Conservation (phyloP, 2,113 vertebrate species). For the Caloenas nicobarica region DNA sequence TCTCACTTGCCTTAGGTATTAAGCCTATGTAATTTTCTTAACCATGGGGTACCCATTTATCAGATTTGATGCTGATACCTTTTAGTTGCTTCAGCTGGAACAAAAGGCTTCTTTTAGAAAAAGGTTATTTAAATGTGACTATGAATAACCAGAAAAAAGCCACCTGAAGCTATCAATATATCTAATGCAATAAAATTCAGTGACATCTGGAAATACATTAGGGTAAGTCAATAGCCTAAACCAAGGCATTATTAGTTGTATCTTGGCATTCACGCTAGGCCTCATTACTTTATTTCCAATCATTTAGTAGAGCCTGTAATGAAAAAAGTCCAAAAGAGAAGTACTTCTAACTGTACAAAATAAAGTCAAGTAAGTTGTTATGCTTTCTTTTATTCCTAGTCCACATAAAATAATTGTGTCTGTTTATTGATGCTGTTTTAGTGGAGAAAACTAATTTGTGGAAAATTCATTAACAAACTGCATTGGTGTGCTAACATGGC, state of each 20-base stretch:
- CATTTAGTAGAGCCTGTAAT: not conserved
- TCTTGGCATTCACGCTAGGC: not conserved
- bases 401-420: constrained; percentile 67
- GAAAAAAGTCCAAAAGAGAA: constrained; percentile 26
- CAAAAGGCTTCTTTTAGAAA: not conserved
- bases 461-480: constrained; percentile 80
- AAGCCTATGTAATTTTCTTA: constrained; percentile 58
- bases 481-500: constrained; percentile 69
- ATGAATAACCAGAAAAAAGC: not conserved
- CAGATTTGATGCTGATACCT: constrained; percentile 34
- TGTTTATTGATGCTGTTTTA: constrained; percentile 73
- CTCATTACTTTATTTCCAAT: constrained; percentile 11
- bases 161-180: not conserved
- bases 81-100: not conserved
- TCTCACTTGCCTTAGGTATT: constrained; percentile 27
- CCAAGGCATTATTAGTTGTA: not conserved
- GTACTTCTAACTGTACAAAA: not conserved
- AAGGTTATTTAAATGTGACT: constrained; percentile 19
- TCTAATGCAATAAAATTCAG: not conserved
- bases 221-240: not conserved
- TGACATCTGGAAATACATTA: not conserved
- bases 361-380: constrained; percentile 6
- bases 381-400: constrained; percentile 28
- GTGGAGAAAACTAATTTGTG: constrained; percentile 78
- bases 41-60: constrained; percentile 47